Percentiles rank a stretch among this genome's conserved stretches.
Evolutionary conservation across 2,888 invertebrate genomes (phyloP).

Genomic region (Drosophila peninsularis): DNA sequence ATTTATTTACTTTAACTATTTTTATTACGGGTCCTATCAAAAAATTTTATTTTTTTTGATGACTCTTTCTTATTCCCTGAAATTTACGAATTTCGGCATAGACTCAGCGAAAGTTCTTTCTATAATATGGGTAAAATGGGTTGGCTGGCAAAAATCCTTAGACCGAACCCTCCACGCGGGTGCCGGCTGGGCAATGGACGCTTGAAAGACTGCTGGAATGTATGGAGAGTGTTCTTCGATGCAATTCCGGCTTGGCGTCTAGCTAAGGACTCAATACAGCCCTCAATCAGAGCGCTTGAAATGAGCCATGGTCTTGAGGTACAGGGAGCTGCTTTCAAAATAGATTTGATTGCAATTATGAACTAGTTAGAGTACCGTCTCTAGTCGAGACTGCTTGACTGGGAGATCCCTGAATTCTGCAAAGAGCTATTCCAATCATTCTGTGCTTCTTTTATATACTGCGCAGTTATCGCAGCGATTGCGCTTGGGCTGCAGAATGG

Average conservation of each 20-base stretch:
- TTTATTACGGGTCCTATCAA: neutral
- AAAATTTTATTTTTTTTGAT: too few relatives aligned
- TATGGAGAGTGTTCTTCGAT: neutral
- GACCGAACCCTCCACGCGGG: slow-evolving; percentile 58
- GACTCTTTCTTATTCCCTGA: too few relatives aligned
- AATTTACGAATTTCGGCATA: neutral
- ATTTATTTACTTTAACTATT: neutral
- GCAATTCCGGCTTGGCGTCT: slow-evolving; percentile 11
- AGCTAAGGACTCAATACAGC: slow-evolving; percentile 43
- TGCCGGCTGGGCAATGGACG: slow-evolving; percentile 57
- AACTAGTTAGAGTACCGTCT: too few relatives aligned
- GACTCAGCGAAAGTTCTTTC: neutral
- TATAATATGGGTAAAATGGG: slow-evolving; percentile 32
- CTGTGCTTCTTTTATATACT: too few relatives aligned
- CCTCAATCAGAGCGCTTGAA: neutral
- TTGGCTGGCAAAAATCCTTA: slow-evolving; percentile 59
- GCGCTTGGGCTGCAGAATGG: too few relatives aligned
- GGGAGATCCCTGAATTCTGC: too few relatives aligned
- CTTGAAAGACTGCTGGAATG: neutral
- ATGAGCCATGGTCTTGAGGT: slow-evolving; percentile 56
- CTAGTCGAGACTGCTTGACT: too few relatives aligned
- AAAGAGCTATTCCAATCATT: too few relatives aligned
- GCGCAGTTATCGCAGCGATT: too few relatives aligned
- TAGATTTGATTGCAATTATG: too few relatives aligned
- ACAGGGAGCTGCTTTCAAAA: neutral